Base-by-base conservation (phyloP, 35 echinoderm and acorn worm genomes). In the Nesometra sesokonis region DNA sequence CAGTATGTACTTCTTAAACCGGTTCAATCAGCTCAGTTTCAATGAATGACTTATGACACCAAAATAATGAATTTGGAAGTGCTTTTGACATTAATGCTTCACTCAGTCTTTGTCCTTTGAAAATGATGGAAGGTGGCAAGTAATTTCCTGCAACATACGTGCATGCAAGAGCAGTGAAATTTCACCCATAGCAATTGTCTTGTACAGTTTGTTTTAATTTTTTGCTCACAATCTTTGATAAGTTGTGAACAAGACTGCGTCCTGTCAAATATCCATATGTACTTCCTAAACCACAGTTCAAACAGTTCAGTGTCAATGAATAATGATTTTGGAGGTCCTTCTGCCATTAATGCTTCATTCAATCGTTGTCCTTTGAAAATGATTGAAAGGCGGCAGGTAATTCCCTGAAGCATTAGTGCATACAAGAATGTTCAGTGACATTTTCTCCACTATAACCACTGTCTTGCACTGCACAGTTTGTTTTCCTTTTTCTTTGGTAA, bases 161-260 rank as follows among this genome's bases (percentile, higher is more conserved):
- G 32, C 37, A 84, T 67, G 83, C 81, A 36, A 88, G 81, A 23
- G 84, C 87, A 86, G 82, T 85, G 33, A 90, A 46, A 80, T 86
- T 90, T 34, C 86, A 57, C 11, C 89, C 83, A 27, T 82, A 31
- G 46, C 86, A 79, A 46, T 90, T 78, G 89, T 86, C 19, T 40
- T 90, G 83, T 17, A 86, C 84, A 23, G 82, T 90, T 57, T 15
- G 39, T 43, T 43, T 86, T 86, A 52, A 78, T 86, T 36, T 82
- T 23, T 35, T 31, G 29, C 81, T 30, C 13, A 90, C 35, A 77
- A 90, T 34, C 34, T 77, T 86, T 37, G 83, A 85, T 79, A 46
- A 82, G 29, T 52, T 77, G 36, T 90, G 89, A 32, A 90, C 82
- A 30, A 78, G 47, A 78, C 76, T 90, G 30, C 77, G 32, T 86